Evolutionary conservation across 2,113 vertebrate species (phyloP), one percentile per base, ranked within the genome.

Genomic region (Channa maculata): DNA sequence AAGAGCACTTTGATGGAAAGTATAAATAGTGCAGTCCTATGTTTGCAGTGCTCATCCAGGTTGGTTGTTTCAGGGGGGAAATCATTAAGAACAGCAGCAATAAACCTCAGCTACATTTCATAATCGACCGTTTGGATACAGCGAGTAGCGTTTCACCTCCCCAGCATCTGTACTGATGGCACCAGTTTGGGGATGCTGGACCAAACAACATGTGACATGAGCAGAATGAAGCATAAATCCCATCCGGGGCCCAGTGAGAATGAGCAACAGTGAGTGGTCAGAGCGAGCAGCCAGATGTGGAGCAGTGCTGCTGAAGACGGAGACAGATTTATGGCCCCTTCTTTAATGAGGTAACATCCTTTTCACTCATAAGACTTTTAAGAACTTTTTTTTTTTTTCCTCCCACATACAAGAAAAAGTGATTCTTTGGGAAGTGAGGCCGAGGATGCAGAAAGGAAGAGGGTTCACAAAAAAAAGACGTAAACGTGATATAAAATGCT

Each of bases 281-380:
- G 39, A 88, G 81, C 34, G 62, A 82, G 46, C 74, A 80, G 68
- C 80, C 92, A 93, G 92, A 94, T 94, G 94, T 91, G 86, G 41
- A 61, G 60, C 58, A 71, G 93, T 85, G 94, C 80, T 67, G 82
- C 83, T 93, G 93, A 94, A 78, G 58, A 74, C 79, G 44, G 46
- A 79, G 92, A 93, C 94, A 93, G 90, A 91, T 94, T 94, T 93
- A 94, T 82, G 77, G 82, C 85, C 78, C 65, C 79, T 83, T 85
- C 89, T 92, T 91, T 93, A 94, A 94, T 93, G 92, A 94, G 92
- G 87, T 92, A 92, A 94, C 93, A 92, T 94, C 93, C 91, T 94
- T 92, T 93, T 93, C 89, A 88, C 91, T 93, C 90, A 81, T 88
- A 92, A 89, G 86, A 92, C 84, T 81, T 88, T 92, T 82, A 86